These are phyloP conservation scores for Oreochromis aureus DNA, from an alignment of 2,113 vertebrate species.

Conservation along the genomic window DNA sequence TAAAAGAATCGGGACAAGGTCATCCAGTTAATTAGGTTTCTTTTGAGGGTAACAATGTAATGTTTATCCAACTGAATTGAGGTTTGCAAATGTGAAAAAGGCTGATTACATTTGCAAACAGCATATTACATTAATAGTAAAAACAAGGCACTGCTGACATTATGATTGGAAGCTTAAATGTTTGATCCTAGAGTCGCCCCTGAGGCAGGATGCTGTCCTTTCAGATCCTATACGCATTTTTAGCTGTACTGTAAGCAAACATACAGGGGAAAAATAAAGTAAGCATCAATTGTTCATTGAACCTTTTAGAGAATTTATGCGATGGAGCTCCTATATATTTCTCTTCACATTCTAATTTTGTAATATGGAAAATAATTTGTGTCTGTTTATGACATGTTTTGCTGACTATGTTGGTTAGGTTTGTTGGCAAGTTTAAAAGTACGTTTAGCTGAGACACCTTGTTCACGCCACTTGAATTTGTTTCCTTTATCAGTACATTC, in stretches of 20 bases:
- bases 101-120: neutral
- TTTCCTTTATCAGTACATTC: no score
- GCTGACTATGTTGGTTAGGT: no score
- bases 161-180: neutral
- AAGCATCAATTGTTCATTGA: neutral
- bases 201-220: accelerated
- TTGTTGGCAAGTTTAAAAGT: no score
- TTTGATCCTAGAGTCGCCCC: accelerated
- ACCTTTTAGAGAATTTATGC: neutral
- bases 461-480: no score
- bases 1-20: neutral
- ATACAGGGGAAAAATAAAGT: neutral
- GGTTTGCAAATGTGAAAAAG: neutral
- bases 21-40: neutral
- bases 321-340: neutral
- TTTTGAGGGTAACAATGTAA: neutral
- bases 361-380: no score
- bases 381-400: no score
- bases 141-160: neutral
- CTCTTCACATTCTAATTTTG: no score
- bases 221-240: neutral
- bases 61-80: neutral
- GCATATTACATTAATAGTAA: neutral
- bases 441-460: no score
- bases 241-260: neutral